Evolutionary conservation across 2,797 vertebrate genomes (phyloP).

Genomic region (Falco peregrinus): DNA sequence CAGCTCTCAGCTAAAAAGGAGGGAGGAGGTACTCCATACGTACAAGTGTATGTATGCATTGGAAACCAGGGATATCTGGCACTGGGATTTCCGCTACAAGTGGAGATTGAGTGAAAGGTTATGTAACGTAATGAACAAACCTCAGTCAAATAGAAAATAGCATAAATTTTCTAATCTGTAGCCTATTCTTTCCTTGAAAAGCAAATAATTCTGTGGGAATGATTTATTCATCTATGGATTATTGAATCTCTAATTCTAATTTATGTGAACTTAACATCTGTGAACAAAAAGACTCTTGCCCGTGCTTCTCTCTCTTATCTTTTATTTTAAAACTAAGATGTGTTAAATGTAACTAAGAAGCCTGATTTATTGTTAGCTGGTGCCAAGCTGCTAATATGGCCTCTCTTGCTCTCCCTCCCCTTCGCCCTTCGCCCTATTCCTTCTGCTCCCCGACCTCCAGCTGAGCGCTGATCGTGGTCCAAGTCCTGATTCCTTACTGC

Average conservation of each 20-base stretch:
- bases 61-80: not conserved
- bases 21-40: not conserved
- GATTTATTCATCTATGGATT: not conserved
- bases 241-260: not conserved
- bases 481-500: not conserved
- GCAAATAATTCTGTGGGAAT: not conserved
- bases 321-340: not conserved
- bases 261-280: not conserved
- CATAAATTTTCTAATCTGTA: not conserved
- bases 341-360: not conserved
- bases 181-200: not conserved
- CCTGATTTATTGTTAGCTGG: not conserved
- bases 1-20: not conserved
- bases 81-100: not conserved
- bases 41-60: not conserved
- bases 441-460: not conserved
- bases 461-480: not conserved
- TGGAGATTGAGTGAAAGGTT: not conserved
- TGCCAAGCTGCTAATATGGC: not conserved
- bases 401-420: not conserved
- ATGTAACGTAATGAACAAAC: not conserved
- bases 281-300: not conserved
- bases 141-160: not conserved
- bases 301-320: not conserved
- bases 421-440: not conserved